Conservation (phyloP, 1,140 invertebrate species). For the Planococcus citri region DNA sequence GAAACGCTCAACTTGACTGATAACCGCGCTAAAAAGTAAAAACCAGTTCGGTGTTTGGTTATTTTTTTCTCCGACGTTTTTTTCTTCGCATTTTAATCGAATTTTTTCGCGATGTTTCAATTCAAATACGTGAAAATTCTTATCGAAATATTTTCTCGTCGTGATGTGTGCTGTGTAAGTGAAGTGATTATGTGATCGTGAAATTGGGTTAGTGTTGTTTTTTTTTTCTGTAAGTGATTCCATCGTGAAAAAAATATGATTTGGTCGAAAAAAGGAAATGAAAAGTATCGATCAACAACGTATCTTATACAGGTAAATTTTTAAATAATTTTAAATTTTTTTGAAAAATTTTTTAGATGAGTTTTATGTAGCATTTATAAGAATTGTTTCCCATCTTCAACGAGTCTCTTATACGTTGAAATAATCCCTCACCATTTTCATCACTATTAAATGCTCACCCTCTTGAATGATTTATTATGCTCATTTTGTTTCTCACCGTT, state of each 20-base stretch:
- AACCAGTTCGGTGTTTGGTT: not conserved
- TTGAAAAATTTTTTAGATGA: no score
- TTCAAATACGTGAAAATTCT: not conserved
- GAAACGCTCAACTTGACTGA: slow-evolving; percentile 10
- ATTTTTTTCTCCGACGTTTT: not conserved
- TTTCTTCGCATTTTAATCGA: not conserved
- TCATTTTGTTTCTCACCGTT: no score
- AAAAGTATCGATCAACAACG: not conserved
- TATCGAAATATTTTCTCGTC: not conserved
- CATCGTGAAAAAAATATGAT: slow-evolving; percentile 5
- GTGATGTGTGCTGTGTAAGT: not conserved
- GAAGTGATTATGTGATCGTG: not conserved
- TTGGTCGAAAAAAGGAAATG: not conserved
- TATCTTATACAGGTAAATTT: not conserved
- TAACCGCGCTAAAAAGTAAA: slow-evolving; percentile 8
- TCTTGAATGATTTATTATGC: no score
- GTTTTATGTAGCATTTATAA: no score
- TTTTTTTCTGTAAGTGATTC: no score
- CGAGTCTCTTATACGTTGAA: no score
- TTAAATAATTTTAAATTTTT: not conserved
- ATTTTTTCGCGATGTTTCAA: not conserved
- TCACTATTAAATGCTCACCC: no score
- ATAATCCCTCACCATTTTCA: no score
- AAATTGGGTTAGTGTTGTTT: not conserved
- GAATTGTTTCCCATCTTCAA: no score